phyloP scores from a whole-genome alignment of 2,113 vertebrate genomes.

The Spizaetus ornatus region DNA sequence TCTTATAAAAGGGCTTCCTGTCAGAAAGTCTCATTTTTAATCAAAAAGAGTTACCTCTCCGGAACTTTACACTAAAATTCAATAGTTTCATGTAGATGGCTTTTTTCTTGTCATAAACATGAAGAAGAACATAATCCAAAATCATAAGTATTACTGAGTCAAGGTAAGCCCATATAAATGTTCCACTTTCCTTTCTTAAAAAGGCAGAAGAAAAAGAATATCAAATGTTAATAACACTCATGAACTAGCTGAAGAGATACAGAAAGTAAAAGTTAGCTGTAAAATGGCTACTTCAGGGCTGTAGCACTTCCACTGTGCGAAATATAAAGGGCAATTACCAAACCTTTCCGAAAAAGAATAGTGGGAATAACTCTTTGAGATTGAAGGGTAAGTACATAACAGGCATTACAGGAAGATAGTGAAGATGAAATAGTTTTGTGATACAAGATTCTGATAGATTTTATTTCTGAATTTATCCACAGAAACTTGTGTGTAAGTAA shows the following conservation, averaged over 20 bases:
- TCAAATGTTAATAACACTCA: conserved; percentile 1
- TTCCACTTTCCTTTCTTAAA: neutral
- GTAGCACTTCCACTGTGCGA: neutral
- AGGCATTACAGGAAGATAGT: neutral
- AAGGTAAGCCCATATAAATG: neutral
- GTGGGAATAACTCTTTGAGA: neutral
- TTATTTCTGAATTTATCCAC: conserved; percentile 13
- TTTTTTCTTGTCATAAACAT: neutral
- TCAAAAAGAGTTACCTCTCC: neutral
- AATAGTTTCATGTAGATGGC: neutral
- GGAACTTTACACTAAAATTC: neutral
- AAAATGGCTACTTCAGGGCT: conserved; percentile 21
- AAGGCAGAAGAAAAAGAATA: neutral
- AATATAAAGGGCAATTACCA: neutral
- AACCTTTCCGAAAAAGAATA: neutral
- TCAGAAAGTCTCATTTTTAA: neutral
- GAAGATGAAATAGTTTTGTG: neutral
- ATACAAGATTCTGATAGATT: neutral
- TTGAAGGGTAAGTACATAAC: neutral
- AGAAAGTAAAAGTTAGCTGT: conserved; percentile 10
- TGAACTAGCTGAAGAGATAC: neutral
- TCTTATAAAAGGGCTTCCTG: neutral
- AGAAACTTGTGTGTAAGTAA: neutral
- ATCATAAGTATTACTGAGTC: neutral
- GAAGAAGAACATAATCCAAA: neutral